Evolutionary conservation across 1,140 invertebrate genomes (phyloP).

Genomic region (Lepidurus apus): DNA sequence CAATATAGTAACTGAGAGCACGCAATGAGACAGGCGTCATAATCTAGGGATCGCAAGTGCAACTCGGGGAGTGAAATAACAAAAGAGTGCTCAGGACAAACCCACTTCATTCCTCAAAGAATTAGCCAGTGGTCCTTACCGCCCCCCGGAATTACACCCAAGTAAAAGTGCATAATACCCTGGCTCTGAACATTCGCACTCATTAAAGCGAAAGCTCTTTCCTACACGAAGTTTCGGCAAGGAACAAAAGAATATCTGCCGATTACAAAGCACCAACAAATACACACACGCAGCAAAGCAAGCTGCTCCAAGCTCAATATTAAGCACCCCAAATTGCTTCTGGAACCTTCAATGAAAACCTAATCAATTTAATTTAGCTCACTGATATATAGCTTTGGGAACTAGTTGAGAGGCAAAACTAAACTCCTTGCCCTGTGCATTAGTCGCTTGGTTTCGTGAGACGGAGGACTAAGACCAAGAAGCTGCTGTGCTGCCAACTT

Average conservation of each 20-base stretch:
- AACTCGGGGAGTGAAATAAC: neutral
- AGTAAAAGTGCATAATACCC: neutral
- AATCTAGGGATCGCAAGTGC: neutral
- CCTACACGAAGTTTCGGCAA: neutral
- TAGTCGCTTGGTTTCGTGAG: neutral
- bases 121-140: neutral
- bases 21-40: slow-evolving; percentile 4
- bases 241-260: neutral
- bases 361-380: neutral
- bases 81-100: neutral
- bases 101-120: neutral
- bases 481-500: neutral
- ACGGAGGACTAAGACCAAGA: neutral
- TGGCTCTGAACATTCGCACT: neutral
- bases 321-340: no score
- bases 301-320: no score
- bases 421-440: neutral
- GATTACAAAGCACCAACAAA: no score
- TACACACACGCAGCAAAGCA: neutral
- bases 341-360: no score
- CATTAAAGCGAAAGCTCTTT: slow-evolving; percentile 6
- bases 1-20: neutral
- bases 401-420: neutral
- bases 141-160: neutral
- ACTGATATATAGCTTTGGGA: neutral